Evolutionary conservation across 2,113 vertebrate species (phyloP), one percentile per base, ranked within the genome.

Genomic region (Corvus cornix): DNA sequence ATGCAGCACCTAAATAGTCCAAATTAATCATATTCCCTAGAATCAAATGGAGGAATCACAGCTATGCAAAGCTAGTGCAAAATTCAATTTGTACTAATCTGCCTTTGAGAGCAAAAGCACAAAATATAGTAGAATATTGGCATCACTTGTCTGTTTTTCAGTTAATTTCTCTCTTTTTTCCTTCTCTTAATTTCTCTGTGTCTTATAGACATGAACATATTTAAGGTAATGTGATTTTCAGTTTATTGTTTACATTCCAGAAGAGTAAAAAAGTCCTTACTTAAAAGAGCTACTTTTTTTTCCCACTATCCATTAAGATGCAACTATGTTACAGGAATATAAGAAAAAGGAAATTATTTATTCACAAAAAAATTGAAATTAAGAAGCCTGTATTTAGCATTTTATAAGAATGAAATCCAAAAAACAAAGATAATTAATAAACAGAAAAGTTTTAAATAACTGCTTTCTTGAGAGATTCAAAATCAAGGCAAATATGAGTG

Each of bases 81-180:
- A 96, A 88, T 94, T 88, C 68, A 94, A 86, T 93, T 94, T 94
- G 67, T 91, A 64, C 17, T 95, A 92, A 86, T 93, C 60, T 94
- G 7, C 24, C 33, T 94, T 91, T 66, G 31, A 43, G 10, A 88
- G 13, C 31, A 39, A 70, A 94, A 90, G 33, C 27, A 72, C 53
- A 90, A 94, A 93, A 76, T 84, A 74, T 28, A 60, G 31, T 51
- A 41, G 30, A 90, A 58, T 78, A 84, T 66, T 75, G 68, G 15
- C 19, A 59, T 92, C 21, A 43, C 33, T 89, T 89, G 11, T 27
- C 56, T 78, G 6, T 39, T 87, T 41, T 41, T 17, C 30, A 73
- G n/a, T 60, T 78, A 13, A 52, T 17, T 81, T 93, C 31, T 67
- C 9, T 91, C 19, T 58, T 30, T 66, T 77, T 62, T 31, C 9